Base-by-base conservation (phyloP, 1,140 invertebrate species). In the Calosoma granatense region DNA sequence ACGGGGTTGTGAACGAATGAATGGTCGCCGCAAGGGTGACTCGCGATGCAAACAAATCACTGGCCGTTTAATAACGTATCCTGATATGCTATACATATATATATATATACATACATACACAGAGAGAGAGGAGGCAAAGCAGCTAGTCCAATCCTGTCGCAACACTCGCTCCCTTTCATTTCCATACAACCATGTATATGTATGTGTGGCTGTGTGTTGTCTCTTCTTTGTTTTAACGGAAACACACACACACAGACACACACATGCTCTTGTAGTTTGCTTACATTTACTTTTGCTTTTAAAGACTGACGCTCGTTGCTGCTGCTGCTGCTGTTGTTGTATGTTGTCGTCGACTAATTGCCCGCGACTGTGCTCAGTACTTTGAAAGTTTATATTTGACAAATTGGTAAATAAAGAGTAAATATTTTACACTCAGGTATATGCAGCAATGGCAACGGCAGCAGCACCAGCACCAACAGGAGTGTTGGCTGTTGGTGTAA, bases 151-250 rank as follows among this genome's bases (percentile, higher is more conserved):
- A 36, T 6, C 26, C 6, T 9, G 26, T n/a, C n/a, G n/a, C n/a
- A n/a, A n/a, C n/a, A n/a, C n/a, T n/a, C n/a, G n/a, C n/a, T n/a
- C n/a, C n/a, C n/a, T n/a, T n/a, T n/a, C n/a, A n/a, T n/a, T n/a
- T n/a, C 6, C 26, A 36, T 36, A 6, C 26, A 36, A n/a, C 6
- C 26, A 36, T 6, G 26, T n/a, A 36, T 36, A 6, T 36, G 6
- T 36, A n/a, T 36, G 26, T 36, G 26, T 60, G 53, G 54, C 55
- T 61, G 53, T 56, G 56, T 21, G 15, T 59, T 59, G 22, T 17
- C 36, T 57, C 30, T 60, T 43, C 36, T 57, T 51, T 53, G 58
- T 59, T 56, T 61, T 51, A n/a, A n/a, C n/a, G 47, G 59, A 59
- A 52, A 23, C 43, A 59, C 57, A 61, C 51, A 55, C 57, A 36